These are phyloP conservation scores for Halotydeus destructor DNA, from an alignment of 1,140 invertebrate genomes.

Conservation along the genomic window DNA sequence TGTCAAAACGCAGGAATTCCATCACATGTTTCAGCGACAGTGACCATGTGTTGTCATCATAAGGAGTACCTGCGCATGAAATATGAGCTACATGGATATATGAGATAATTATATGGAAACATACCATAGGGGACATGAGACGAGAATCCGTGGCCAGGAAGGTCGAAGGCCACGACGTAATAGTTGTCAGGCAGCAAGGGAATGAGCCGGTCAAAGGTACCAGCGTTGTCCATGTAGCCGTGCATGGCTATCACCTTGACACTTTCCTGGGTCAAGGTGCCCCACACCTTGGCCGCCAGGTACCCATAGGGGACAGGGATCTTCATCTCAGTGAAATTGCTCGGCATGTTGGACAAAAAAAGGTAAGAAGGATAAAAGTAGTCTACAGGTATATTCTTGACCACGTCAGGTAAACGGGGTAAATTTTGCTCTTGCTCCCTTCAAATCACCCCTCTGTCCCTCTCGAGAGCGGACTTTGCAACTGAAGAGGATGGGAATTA, in stretches of 20 bases:
- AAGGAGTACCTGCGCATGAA: slow-evolving; percentile 2
- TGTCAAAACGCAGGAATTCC: not conserved
- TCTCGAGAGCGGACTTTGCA: too few relatives aligned
- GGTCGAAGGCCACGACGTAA: slow-evolving; percentile 15
- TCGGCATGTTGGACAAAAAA: slow-evolving; percentile 4
- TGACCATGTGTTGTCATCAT: not conserved
- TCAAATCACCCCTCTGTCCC: too few relatives aligned
- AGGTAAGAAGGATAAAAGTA: too few relatives aligned
- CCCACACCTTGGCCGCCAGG: slow-evolving; percentile 46
- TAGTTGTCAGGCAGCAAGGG: slow-evolving; percentile 3
- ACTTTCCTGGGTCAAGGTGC: slow-evolving; percentile 27
- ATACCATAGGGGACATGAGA: slow-evolving; percentile 13
- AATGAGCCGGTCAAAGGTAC: slow-evolving; percentile 17
- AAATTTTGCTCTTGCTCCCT: too few relatives aligned
- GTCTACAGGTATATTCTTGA: too few relatives aligned
- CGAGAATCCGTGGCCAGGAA: slow-evolving; percentile 17
- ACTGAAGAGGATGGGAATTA: too few relatives aligned
- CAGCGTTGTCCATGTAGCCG: slow-evolving; percentile 42
- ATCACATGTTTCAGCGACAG: not conserved
- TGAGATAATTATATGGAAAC: too few relatives aligned
- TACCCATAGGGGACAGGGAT: slow-evolving; percentile 61
- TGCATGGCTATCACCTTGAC: slow-evolving; percentile 44
- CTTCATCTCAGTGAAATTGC: slow-evolving; percentile 26
- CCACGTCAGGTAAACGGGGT: too few relatives aligned
- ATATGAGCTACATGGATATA: too few relatives aligned